A percentile compares a stretch with the other conserved stretches of the same genome.
phyloP scores from a whole-genome alignment of 2,888 invertebrate species.

The Isotomurus palustris region DNA sequence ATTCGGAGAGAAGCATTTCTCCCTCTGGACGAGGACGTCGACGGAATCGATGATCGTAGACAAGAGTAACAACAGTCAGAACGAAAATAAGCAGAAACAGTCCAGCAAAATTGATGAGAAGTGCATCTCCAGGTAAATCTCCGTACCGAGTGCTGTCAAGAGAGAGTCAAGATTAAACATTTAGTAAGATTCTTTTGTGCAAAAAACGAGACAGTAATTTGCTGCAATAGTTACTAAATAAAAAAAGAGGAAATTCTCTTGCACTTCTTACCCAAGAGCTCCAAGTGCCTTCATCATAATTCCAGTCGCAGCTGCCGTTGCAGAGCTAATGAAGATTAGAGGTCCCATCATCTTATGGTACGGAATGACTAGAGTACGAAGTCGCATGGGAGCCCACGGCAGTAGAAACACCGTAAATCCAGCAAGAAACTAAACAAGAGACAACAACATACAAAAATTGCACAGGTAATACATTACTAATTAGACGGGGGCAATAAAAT shows the following conservation, averaged over 20 bases:
- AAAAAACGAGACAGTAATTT: not conserved
- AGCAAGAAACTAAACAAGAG: slow-evolving; percentile 33
- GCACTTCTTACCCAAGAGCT: slow-evolving; percentile 27
- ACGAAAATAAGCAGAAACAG: slow-evolving; percentile 37
- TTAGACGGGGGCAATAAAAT: not conserved
- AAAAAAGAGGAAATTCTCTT: not conserved
- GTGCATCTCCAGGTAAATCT: slow-evolving; percentile 22
- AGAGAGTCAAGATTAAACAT: not conserved
- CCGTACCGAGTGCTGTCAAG: slow-evolving; percentile 19
- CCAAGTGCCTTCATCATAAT: slow-evolving; percentile 42
- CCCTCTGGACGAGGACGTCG: slow-evolving; percentile 43
- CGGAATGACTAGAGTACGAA: slow-evolving; percentile 37
- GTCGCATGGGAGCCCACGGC: slow-evolving; percentile 34
- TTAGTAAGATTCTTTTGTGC: not conserved
- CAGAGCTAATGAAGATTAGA: slow-evolving; percentile 35
- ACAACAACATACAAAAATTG: not conserved
- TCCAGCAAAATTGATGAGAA: slow-evolving; percentile 38
- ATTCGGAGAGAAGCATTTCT: slow-evolving; percentile 38
- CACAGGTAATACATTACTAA: not conserved
- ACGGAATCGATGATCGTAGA: slow-evolving; percentile 37
- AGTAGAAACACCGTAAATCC: slow-evolving; percentile 43
- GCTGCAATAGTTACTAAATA: not conserved
- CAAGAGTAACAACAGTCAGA: slow-evolving; percentile 30
- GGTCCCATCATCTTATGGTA: slow-evolving; percentile 42
- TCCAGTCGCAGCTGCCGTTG: slow-evolving; percentile 38